These are phyloP conservation scores for Euplexia lucipara DNA, from an alignment of 2,888 invertebrate species.

Conservation along the genomic window DNA sequence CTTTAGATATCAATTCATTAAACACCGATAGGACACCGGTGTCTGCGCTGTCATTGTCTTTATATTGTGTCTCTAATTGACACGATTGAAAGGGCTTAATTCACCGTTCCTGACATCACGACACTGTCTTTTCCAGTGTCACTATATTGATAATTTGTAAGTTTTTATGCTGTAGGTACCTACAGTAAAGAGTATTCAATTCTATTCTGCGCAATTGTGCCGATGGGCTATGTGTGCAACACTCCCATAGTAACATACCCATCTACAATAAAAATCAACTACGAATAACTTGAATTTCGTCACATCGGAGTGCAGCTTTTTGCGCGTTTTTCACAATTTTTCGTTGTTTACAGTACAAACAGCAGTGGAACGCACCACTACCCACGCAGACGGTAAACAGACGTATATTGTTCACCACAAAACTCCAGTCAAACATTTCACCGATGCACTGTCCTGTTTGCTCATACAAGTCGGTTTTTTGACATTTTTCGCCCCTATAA, in stretches of 20 bases:
- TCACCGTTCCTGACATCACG: no score
- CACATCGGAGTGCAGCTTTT: constrained; percentile 57
- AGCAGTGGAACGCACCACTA: constrained; percentile 75
- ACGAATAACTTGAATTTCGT: constrained; percentile 52
- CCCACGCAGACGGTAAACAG: constrained; percentile 81
- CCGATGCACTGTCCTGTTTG: constrained; percentile 44
- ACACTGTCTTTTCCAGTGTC: no score
- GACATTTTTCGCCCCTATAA: constrained; percentile 38
- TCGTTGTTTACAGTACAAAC: constrained; percentile 82
- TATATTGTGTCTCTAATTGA: no score
- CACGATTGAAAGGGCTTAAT: no score
- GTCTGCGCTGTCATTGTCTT: no score
- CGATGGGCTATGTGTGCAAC: no score
- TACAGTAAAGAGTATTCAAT: no score
- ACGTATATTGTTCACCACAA: constrained; percentile 56
- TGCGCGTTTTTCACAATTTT: constrained; percentile 74
- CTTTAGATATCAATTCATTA: no score
- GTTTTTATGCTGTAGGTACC: no score
- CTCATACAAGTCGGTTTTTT: constrained; percentile 46
- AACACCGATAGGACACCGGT: no score
- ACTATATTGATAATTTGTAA: no score
- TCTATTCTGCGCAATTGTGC: no score
- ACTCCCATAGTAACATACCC: not conserved
- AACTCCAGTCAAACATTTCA: constrained; percentile 53
- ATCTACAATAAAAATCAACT: constrained; percentile 35